Base-by-base conservation (phyloP, 2,797 vertebrate genomes). In the Darevskia mixta region DNA sequence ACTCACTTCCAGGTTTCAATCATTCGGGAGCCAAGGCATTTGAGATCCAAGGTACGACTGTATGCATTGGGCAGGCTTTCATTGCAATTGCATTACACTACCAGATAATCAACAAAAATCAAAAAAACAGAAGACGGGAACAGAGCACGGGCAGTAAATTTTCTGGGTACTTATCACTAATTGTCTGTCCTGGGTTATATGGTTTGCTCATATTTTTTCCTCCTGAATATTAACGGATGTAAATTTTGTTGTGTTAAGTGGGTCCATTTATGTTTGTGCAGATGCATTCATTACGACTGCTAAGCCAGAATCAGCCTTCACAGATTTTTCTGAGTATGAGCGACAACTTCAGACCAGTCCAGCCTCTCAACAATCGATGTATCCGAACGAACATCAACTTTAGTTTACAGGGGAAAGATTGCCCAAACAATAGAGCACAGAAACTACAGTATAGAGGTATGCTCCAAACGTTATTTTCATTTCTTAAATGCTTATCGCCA, bases 281-380 rank as follows among this genome's bases (percentile, higher is more conserved):
- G 99, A 99, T 99, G 98, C 99, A 99, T 96, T 99, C 99, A 58
- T 97, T 99, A 96, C 97, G 99, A 87, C 97, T 99, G 93, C 97
- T 99, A 96, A 99, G 99, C 96, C 99, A 99, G 97, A 99, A 99
- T 95, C 99, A 99, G 96, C 99, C 98, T 23, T 99, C 99, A 92
- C 98, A 99, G 97, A 99, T 99, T 96, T 99, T 99, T 95, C 97
- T 99, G 95, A 99, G 99, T 97, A 99, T 99, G 99, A 99, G 99
- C 5, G 99, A 99, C 96, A 99, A 99, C 85, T 98, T 98, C 93
- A 98, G 99, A 92, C 99, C 99, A 0, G 98, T 98, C n/a, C 99
- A 99, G 96, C 98, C 98, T 8, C 98, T 99, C 87, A 99, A 99
- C 97, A 99, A 99, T 95, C 98, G 99, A 95, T 99, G 99, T 94